Percentiles rank a stretch among this genome's conserved stretches.
phyloP scores from a whole-genome alignment of 2,888 invertebrate species.

The Mesoligia furuncula region DNA sequence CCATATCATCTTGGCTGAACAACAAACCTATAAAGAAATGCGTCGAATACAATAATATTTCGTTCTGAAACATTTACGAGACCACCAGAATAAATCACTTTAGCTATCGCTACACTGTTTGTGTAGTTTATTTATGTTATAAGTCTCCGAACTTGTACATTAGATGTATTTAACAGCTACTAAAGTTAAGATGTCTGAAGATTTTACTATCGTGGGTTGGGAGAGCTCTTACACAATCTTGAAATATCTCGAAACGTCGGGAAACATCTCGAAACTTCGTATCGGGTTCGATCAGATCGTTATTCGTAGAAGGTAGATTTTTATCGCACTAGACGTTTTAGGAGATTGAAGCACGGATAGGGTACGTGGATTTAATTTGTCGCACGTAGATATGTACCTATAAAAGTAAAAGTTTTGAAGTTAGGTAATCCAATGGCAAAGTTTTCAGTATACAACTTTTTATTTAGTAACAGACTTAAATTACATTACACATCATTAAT shows the following conservation, averaged over 20 bases:
- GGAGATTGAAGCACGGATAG: constrained; percentile 25
- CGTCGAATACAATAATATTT: neutral
- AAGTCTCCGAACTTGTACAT: constrained; percentile 23
- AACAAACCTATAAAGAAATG: neutral
- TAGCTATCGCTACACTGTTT: neutral
- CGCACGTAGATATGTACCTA: neutral
- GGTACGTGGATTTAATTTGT: constrained; percentile 18
- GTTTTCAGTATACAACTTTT: too few relatives aligned
- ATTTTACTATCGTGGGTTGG: constrained; percentile 41
- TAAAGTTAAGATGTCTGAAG: constrained; percentile 47
- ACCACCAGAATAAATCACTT: constrained; percentile 6
- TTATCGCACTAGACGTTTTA: constrained; percentile 48
- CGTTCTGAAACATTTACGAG: neutral
- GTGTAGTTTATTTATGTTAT: neutral
- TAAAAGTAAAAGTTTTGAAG: neutral
- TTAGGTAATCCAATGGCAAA: neutral
- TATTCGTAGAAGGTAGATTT: constrained; percentile 56
- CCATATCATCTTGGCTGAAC: neutral
- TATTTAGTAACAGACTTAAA: neutral
- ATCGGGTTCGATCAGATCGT: constrained; percentile 48
- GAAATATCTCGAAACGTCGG: constrained; percentile 43
- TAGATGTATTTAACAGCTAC: constrained; percentile 45
- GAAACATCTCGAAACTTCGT: constrained; percentile 48
- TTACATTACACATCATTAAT: neutral
- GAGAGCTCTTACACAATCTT: constrained; percentile 48